Evolutionary conservation across 2,113 vertebrate species (phyloP).

Genomic region (Labeo catla): DNA sequence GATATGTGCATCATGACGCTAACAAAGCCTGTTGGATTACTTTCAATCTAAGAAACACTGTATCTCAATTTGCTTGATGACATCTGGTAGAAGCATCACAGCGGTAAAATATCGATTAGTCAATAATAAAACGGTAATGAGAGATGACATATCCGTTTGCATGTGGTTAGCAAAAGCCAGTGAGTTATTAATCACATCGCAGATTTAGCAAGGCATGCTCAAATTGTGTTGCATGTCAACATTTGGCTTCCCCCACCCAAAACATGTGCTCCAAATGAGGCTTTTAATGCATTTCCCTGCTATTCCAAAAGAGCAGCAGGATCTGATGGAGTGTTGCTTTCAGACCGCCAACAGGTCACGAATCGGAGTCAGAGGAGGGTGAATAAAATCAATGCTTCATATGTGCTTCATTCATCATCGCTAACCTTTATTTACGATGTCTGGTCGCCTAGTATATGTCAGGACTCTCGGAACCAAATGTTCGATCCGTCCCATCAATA

Average conservation of each 20-base stretch:
- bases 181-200: slow-evolving; percentile 49
- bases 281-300: slow-evolving; percentile 57
- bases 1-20: not conserved
- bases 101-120: slow-evolving; percentile 46
- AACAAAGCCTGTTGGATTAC: slow-evolving; percentile 5
- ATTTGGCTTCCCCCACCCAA: slow-evolving; percentile 47
- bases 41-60: slow-evolving; percentile 5
- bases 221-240: slow-evolving; percentile 40
- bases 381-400: slow-evolving; percentile 55
- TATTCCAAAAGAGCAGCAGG: slow-evolving; percentile 50
- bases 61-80: slow-evolving; percentile 36
- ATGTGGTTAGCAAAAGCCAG: slow-evolving; percentile 30
- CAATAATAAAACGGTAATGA: slow-evolving; percentile 40
- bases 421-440: slow-evolving; percentile 39
- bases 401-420: slow-evolving; percentile 47
- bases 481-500: slow-evolving; percentile 9
- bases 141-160: slow-evolving; percentile 43
- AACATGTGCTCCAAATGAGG: slow-evolving; percentile 58
- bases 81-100: slow-evolving; percentile 29
- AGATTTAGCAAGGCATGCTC: slow-evolving; percentile 48
- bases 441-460: slow-evolving; percentile 15
- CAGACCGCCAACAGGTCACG: slow-evolving; percentile 54
- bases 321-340: slow-evolving; percentile 51
- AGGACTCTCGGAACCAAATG: not conserved
- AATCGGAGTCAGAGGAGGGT: slow-evolving; percentile 49